Conservation (phyloP, 92 coral and sea anemone species). For the Ricordea florida region DNA sequence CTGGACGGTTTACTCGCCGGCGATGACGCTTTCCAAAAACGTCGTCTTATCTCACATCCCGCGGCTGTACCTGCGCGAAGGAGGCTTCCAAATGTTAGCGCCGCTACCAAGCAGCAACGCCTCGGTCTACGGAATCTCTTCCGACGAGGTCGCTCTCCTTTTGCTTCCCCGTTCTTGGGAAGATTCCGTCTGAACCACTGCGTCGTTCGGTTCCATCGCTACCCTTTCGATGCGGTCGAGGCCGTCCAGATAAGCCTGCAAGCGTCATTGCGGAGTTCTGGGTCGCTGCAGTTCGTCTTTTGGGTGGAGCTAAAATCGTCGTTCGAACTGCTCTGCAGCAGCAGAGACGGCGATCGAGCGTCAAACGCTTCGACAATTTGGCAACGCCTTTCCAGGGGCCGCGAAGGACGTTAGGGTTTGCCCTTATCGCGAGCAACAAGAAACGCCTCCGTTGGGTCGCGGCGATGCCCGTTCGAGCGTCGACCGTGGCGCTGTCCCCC, state of each 20-base stretch:
- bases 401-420: not conserved
- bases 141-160: not conserved
- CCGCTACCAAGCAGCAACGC: not conserved
- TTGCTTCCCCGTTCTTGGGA: not conserved
- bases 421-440: not conserved
- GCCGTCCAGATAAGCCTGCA: not conserved
- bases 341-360: too few species aligned
- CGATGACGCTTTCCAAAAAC: not conserved
- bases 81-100: not conserved
- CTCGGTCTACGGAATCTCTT: not conserved
- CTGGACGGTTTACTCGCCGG: not conserved
- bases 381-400: not conserved
- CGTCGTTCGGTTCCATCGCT: not conserved
- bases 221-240: not conserved
- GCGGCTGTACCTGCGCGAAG: not conserved
- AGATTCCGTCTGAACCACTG: not conserved
- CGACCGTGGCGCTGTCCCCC: not conserved
- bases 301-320: too few species aligned
- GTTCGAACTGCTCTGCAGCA: too few species aligned
- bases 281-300: too few species aligned
- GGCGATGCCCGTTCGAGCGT: not conserved
- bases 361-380: not conserved
- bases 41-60: not conserved
- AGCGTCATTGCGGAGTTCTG: not conserved
- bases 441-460: not conserved